Evolutionary conservation across 2,888 invertebrate species (phyloP).

Genomic region (Heliconius aoede): DNA sequence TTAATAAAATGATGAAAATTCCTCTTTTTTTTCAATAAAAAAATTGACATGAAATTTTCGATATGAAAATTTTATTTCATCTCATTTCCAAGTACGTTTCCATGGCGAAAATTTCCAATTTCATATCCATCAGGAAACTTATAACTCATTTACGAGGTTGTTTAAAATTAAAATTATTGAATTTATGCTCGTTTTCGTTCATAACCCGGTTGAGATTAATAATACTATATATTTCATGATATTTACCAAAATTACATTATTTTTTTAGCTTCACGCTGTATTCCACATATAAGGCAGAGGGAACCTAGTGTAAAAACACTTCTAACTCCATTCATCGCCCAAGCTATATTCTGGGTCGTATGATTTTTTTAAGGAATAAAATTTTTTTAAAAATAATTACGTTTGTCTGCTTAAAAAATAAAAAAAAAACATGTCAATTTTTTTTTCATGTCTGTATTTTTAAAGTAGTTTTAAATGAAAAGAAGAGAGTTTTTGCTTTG

Average conservation of each 20-base stretch:
- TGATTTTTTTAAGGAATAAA: no score
- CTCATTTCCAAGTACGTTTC: slow-evolving; percentile 9
- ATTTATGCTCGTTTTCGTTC: slow-evolving; percentile 9
- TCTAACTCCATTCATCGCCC: neutral
- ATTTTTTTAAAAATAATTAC: neutral
- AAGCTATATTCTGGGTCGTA: no score
- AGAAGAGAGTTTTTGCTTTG: neutral
- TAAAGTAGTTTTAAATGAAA: neutral
- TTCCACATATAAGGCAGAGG: neutral
- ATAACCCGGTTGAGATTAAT: neutral
- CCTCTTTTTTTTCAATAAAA: neutral
- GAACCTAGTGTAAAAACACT: neutral
- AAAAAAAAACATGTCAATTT: neutral
- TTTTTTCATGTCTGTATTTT: neutral
- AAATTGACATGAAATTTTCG: neutral
- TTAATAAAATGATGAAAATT: neutral
- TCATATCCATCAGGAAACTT: slow-evolving; percentile 22
- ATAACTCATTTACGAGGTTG: slow-evolving; percentile 23
- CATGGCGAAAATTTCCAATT: slow-evolving; percentile 12
- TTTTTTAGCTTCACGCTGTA: neutral
- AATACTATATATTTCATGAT: neutral
- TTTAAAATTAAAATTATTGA: slow-evolving; percentile 24
- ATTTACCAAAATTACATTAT: neutral
- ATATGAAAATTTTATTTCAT: neutral
- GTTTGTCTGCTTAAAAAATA: neutral